A percentile compares a stretch with the other conserved stretches of the same genome.
Conservation (phyloP, 2,797 vertebrate genomes). For the Enteromius afrohamiltoni region DNA sequence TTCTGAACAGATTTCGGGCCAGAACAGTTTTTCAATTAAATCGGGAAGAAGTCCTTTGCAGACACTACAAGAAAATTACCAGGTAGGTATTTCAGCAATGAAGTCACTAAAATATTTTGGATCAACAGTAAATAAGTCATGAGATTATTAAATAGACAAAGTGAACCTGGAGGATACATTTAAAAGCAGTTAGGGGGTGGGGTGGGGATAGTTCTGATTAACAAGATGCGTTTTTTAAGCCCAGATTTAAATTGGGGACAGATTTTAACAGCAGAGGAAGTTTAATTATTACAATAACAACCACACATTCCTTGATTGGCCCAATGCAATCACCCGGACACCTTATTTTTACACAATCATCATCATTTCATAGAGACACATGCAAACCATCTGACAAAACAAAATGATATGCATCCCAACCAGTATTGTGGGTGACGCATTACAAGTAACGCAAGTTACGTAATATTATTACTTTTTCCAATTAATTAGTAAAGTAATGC, state of each 20-base stretch:
- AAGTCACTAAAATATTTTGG: not conserved
- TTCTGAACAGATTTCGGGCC: constrained; percentile 69
- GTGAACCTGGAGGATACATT: not conserved
- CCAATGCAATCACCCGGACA: not conserved
- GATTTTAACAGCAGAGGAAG: constrained; percentile 14
- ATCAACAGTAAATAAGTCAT: not conserved
- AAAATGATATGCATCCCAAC: not conserved
- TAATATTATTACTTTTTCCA: no score
- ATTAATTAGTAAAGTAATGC: no score
- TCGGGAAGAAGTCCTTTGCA: constrained; percentile 85
- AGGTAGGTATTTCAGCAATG: constrained; percentile 76
- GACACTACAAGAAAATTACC: constrained; percentile 82
- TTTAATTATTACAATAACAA: constrained; percentile 44
- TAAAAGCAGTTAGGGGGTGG: not conserved
- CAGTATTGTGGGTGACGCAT: no score
- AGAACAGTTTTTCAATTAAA: constrained; percentile 72
- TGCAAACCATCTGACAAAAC: not conserved
- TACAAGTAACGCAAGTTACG: no score
- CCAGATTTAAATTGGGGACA: no score
- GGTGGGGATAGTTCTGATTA: not conserved
- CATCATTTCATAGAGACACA: not conserved
- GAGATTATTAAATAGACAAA: not conserved
- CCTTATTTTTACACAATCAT: not conserved
- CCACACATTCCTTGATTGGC: constrained; percentile 33
- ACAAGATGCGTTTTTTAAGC: not conserved